Percentiles rank a stretch among this genome's conserved stretches.
These are phyloP conservation scores for Metacarcinus magister DNA, from an alignment of 2,888 invertebrate genomes.

Conservation along the genomic window DNA sequence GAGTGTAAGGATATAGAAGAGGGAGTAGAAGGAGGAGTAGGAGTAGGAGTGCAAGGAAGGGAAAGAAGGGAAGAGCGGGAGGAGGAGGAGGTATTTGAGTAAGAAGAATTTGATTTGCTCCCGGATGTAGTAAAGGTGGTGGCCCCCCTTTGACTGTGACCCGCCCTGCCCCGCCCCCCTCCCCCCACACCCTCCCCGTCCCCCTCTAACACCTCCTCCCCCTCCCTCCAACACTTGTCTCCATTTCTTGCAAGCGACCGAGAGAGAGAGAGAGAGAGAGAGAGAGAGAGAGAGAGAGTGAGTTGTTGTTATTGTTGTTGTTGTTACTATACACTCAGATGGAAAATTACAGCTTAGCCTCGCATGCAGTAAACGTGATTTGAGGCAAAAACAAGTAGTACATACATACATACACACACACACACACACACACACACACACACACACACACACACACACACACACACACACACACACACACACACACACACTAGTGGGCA, in stretches of 20 bases:
- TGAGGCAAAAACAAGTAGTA: too few species aligned
- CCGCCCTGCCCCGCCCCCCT: background rate
- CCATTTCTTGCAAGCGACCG: background rate
- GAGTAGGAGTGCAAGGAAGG: background rate
- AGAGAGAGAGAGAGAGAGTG: too few species aligned
- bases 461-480: conserved; percentile 15
- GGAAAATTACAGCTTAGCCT: too few species aligned
- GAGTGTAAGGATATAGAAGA: background rate
- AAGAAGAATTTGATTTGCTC: conserved; percentile 1
- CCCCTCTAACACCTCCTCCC: background rate
- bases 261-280: too few species aligned
- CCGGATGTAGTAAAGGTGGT: conserved; percentile 1
- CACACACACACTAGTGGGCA: background rate
- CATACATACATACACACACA: conserved; percentile 9
- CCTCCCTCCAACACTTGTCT: background rate
- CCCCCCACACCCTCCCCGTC: background rate
- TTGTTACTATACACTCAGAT: too few species aligned
- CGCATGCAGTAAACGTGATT: too few species aligned
- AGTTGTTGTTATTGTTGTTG: too few species aligned
- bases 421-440: conserved; percentile 22
- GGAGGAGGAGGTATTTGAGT: background rate
- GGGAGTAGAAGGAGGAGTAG: background rate
- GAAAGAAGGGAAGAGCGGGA: background rate
- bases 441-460: conserved; percentile 20
- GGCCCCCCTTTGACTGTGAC: background rate